A percentile compares a stretch with the other conserved stretches of the same genome.
Conservation (phyloP, 2,797 vertebrate species). For the Xyrichtys novacula region DNA sequence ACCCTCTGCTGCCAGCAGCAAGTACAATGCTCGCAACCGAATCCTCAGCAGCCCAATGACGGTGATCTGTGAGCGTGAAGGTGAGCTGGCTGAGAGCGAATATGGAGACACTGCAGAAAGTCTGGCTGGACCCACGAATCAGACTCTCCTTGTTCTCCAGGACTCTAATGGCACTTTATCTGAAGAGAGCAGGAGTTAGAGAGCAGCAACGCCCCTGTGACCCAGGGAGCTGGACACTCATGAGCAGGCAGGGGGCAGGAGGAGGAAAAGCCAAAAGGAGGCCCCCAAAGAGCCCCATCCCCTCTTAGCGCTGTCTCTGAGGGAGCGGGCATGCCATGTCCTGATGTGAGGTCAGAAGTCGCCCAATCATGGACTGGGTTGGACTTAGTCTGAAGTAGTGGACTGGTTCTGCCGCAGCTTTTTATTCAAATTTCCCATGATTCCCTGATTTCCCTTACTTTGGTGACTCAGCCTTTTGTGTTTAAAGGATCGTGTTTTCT, state of each 20-base stretch:
- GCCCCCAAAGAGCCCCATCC: conserved; percentile 38
- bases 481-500: conserved; percentile 60
- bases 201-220: conserved; percentile 30
- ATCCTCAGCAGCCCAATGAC: conserved; percentile 99
- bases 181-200: conserved; percentile 84
- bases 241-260: conserved; percentile 38
- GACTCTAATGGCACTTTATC: conserved; percentile 82
- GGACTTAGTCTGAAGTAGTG: conserved; percentile 59
- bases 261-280: conserved; percentile 40
- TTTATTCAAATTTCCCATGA: conserved; percentile 39
- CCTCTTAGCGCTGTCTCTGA: conserved; percentile 28
- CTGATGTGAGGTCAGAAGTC: conserved; percentile 48
- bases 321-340: conserved; percentile 44
- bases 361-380: conserved; percentile 40
- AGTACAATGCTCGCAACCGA: conserved; percentile 93
- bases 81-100: conserved; percentile 85
- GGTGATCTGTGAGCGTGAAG: conserved; percentile 96
- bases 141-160: conserved; percentile 61
- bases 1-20: conserved; percentile 96
- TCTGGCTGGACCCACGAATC: conserved; percentile 23
- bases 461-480: conserved; percentile 53
- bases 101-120: conserved; percentile 57
- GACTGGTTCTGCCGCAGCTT: conserved; percentile 66
- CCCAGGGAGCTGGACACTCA: conserved; percentile 51
- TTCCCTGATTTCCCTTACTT: conserved; percentile 52